A percentile compares a stretch with the other conserved stretches of the same genome.
Conservation (phyloP, 2,797 vertebrate genomes). For the Hirundo rustica region DNA sequence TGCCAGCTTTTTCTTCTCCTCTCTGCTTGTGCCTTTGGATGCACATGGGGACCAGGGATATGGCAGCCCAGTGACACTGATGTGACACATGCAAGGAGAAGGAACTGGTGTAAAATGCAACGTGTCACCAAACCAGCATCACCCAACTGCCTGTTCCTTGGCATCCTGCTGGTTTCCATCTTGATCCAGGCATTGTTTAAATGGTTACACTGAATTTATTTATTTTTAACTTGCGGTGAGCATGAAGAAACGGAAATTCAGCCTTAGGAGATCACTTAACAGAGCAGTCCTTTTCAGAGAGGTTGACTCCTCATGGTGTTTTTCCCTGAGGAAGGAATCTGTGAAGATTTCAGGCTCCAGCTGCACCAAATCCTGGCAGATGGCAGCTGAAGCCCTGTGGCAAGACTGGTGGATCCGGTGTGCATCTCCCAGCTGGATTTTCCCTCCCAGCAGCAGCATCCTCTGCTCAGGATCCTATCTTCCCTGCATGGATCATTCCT, state of each 20-base stretch:
- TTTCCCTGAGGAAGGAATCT: not conserved
- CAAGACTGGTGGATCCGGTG: accelerated
- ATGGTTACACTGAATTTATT: not conserved
- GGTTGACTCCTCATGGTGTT: not conserved
- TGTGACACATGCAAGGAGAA: not conserved
- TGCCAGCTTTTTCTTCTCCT: not conserved
- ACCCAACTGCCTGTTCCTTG: not conserved
- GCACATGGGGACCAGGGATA: accelerated
- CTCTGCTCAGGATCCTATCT: not conserved
- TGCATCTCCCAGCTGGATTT: no score
- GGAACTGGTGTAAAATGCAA: not conserved
- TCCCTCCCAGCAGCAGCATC: not conserved
- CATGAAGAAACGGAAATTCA: not conserved
- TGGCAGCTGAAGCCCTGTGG: not conserved
- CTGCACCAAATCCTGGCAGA: not conserved
- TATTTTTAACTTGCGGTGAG: not conserved
- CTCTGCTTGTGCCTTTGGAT: not conserved
- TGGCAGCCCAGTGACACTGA: not conserved
- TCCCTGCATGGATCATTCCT: not conserved
- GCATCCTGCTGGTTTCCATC: not conserved
- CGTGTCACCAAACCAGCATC: not conserved
- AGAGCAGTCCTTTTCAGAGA: not conserved
- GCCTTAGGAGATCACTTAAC: not conserved
- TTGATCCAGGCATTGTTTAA: not conserved
- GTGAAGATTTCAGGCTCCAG: not conserved